Percentiles rank a stretch among this genome's conserved stretches.
Conservation (phyloP, 1,140 invertebrate genomes). For the Papilio polyxenes region DNA sequence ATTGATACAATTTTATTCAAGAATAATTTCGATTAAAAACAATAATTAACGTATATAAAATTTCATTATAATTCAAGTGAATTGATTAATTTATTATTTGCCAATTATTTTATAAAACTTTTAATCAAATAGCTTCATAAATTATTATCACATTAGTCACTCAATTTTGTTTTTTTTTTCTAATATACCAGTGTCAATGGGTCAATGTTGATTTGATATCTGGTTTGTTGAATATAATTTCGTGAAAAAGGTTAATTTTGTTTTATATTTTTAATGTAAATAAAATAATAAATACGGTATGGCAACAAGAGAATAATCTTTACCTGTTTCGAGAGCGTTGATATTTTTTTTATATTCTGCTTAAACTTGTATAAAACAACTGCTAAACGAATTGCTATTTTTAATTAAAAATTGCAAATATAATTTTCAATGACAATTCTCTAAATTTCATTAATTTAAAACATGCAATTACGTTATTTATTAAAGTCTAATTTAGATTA, state of each 20-base stretch:
- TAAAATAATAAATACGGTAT: background rate
- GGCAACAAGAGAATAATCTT: background rate
- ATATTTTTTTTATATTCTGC: background rate
- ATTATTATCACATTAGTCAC: background rate
- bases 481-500: slow-evolving; percentile 10
- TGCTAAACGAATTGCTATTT: too few species aligned
- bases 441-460: background rate
- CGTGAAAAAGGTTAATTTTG: too few species aligned
- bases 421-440: too few species aligned
- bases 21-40: too few species aligned
- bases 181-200: background rate
- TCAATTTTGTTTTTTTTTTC: background rate
- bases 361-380: too few species aligned
- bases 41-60: too few species aligned
- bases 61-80: too few species aligned
- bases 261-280: background rate
- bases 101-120: background rate
- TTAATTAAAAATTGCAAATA: too few species aligned
- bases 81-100: too few species aligned
- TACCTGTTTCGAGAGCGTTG: background rate
- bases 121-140: background rate
- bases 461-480: background rate
- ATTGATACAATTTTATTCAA: too few species aligned
- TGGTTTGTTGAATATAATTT: background rate
- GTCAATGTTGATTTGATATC: background rate